These are phyloP conservation scores for Onchidella celtica DNA, from an alignment of 2,888 invertebrate genomes.

Conservation along the genomic window DNA sequence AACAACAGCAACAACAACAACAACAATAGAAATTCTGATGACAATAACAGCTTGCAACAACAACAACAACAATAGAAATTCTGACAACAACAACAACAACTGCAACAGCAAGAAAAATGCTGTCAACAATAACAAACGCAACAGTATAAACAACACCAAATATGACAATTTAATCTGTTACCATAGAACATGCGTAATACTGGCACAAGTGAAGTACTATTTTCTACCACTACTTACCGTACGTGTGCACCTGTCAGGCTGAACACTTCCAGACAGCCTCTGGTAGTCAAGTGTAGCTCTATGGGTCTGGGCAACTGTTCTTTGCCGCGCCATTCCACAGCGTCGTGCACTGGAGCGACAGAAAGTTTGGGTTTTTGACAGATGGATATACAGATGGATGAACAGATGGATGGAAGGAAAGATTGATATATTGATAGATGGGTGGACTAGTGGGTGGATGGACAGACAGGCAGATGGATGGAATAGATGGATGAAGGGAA, in stretches of 20 bases:
- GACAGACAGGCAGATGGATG: background rate
- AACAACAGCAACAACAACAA: too few species aligned
- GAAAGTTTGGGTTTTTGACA: background rate
- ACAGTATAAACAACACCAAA: too few species aligned
- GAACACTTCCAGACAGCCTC: constrained; percentile 63
- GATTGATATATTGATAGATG: background rate
- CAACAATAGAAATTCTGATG: too few species aligned
- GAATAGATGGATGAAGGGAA: background rate
- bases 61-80: too few species aligned
- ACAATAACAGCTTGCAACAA: too few species aligned
- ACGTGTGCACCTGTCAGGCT: constrained; percentile 63
- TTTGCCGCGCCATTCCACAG: constrained; percentile 73
- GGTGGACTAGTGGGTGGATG: background rate
- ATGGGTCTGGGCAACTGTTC: constrained; percentile 60
- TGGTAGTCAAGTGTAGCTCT: constrained; percentile 65
- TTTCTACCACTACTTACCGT: constrained; percentile 34
- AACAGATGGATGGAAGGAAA: too few species aligned
- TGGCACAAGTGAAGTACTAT: too few species aligned
- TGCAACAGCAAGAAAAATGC: too few species aligned
- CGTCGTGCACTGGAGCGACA: constrained; percentile 55
- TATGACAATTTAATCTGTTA: too few species aligned
- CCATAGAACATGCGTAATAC: too few species aligned
- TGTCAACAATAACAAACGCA: too few species aligned
- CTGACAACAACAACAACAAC: too few species aligned
- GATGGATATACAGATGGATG: background rate